These are phyloP conservation scores for Hypselothyrea guttata DNA, from an alignment of 2,888 invertebrate genomes.

Conservation along the genomic window DNA sequence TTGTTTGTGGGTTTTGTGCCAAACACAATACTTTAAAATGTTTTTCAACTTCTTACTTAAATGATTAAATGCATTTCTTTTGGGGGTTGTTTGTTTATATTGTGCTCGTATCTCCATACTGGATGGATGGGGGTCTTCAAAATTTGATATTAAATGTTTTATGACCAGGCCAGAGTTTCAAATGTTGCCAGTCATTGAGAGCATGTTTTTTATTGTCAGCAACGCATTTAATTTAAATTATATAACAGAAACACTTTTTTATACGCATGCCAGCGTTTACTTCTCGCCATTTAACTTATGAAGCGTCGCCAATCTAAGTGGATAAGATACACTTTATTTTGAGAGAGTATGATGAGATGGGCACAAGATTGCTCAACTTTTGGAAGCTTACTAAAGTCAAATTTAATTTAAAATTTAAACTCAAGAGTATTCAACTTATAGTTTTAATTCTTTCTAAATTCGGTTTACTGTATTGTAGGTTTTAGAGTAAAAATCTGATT, in stretches of 20 bases:
- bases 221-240: conserved; percentile 79
- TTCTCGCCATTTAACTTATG: conserved; percentile 51
- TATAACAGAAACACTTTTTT: conserved; percentile 63
- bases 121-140: conserved; percentile 38
- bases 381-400: no score
- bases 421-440: no score
- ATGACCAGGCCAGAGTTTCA: conserved; percentile 62
- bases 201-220: conserved; percentile 71
- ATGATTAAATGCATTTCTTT: conserved; percentile 65
- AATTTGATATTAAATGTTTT: conserved; percentile 76
- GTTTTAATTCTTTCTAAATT: no score
- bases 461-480: no score
- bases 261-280: conserved; percentile 46
- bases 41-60: conserved; percentile 60
- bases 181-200: conserved; percentile 48
- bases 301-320: conserved; percentile 37
- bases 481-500: no score
- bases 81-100: conserved; percentile 47
- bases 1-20: conserved; percentile 9
- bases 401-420: no score
- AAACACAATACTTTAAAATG: conserved; percentile 44
- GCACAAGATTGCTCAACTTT: no score
- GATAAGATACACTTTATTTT: neutral
- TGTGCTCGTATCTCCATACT: conserved; percentile 30
- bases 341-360: neutral